Conservation (phyloP, 2,888 invertebrate genomes). For the Onchidella celtica region DNA sequence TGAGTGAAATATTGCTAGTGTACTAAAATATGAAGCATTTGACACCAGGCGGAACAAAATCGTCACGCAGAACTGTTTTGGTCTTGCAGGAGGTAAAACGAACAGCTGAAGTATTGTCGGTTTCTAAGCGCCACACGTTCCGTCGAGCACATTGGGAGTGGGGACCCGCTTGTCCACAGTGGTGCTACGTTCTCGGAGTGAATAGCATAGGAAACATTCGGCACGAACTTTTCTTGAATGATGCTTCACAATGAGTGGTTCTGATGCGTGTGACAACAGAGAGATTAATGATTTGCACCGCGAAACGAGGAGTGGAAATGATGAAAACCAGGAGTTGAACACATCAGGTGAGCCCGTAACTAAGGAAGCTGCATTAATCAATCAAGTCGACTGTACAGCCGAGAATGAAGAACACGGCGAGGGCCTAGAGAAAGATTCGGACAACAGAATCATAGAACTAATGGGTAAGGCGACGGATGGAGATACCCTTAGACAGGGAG, state of each 20-base stretch:
- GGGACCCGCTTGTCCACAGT: too few relatives aligned
- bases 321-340: neutral
- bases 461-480: constrained; percentile 27
- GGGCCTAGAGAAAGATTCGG: neutral
- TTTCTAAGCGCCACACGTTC: neutral
- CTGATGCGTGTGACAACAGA: neutral
- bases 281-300: neutral
- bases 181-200: neutral
- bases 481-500: neutral
- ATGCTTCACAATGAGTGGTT: neutral
- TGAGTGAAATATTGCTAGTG: too few relatives aligned
- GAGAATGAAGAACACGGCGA: neutral
- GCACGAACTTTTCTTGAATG: neutral
- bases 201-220: neutral
- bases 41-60: too few relatives aligned
- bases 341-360: neutral
- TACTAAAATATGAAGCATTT: too few relatives aligned
- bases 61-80: too few relatives aligned
- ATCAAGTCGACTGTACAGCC: neutral
- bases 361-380: neutral
- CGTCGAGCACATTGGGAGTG: neutral
- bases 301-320: neutral
- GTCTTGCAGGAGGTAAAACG: too few relatives aligned
- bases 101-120: too few relatives aligned
- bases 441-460: neutral